Evolutionary conservation across 2,113 vertebrate genomes (phyloP).

Genomic region (Cebidichthys violaceus): DNA sequence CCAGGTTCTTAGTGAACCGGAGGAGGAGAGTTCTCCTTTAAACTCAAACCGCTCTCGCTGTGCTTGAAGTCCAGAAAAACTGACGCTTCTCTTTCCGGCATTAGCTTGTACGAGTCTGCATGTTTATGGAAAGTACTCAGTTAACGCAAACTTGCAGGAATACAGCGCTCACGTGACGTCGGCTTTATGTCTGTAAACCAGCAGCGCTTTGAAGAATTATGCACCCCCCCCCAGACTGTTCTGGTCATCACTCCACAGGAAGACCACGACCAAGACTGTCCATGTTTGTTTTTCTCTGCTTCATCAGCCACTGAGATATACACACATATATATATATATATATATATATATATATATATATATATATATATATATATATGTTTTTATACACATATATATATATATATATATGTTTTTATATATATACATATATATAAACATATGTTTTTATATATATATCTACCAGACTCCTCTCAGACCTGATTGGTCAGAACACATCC

Average conservation of each 20-base stretch:
- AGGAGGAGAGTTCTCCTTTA: slow-evolving; percentile 42
- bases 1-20: background rate
- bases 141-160: background rate
- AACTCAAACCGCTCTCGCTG: slow-evolving; percentile 61
- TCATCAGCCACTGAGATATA: background rate
- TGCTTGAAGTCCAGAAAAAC: slow-evolving; percentile 51
- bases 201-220: background rate
- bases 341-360: too few relatives aligned
- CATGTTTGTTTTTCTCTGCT: background rate
- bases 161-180: background rate
- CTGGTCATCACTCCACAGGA: background rate
- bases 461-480: too few relatives aligned
- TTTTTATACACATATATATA: too few relatives aligned
- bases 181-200: background rate
- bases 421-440: too few relatives aligned
- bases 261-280: background rate
- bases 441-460: too few relatives aligned
- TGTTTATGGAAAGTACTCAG: background rate
- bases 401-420: too few relatives aligned
- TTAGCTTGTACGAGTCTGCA: slow-evolving; percentile 65
- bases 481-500: too few relatives aligned
- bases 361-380: too few relatives aligned
- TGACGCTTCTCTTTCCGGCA: slow-evolving; percentile 56
- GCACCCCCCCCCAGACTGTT: background rate
- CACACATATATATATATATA: too few relatives aligned